A percentile compares a stretch with the other conserved stretches of the same genome.
These are phyloP conservation scores for Plagodis dolabraria DNA, from an alignment of 2,888 invertebrate species.

Conservation along the genomic window DNA sequence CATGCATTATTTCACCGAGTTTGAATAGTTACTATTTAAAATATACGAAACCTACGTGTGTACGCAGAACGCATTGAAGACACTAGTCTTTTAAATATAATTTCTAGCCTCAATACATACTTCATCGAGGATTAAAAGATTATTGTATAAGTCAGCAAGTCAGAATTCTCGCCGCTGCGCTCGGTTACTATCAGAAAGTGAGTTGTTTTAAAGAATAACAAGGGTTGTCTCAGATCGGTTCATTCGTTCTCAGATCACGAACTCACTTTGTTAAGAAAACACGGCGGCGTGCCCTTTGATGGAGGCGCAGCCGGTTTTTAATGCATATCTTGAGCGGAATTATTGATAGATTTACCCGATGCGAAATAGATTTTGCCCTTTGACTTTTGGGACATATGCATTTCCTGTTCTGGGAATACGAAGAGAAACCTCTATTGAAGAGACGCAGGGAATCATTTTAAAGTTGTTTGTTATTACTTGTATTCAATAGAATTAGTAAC, in stretches of 20 bases:
- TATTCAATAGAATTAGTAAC: no score
- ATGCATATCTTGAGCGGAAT: slow-evolving; percentile 79
- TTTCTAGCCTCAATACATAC: slow-evolving; percentile 7
- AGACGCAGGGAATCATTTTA: no score
- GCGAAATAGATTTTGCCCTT: slow-evolving; percentile 55
- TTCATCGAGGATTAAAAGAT: slow-evolving; percentile 25
- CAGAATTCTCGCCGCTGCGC: slow-evolving; percentile 50
- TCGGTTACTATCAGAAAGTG: slow-evolving; percentile 69
- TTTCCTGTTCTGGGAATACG: slow-evolving; percentile 6
- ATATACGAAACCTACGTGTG: no score
- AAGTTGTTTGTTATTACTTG: no score
- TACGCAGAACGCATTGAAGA: no score
- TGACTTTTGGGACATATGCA: slow-evolving; percentile 36
- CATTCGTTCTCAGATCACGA: slow-evolving; percentile 75
- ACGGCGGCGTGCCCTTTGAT: slow-evolving; percentile 77
- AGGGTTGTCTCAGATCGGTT: slow-evolving; percentile 68
- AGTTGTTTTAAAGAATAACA: slow-evolving; percentile 80
- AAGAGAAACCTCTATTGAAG: background rate
- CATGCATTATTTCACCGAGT: no score
- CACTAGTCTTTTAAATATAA: no score
- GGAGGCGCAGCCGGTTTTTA: slow-evolving; percentile 70
- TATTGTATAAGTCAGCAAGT: slow-evolving; percentile 43
- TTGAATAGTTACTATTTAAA: no score
- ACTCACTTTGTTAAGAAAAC: slow-evolving; percentile 82
- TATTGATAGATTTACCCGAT: slow-evolving; percentile 71